Base-by-base conservation (phyloP, 2,888 invertebrate species). In the Anagyrus pseudococci region DNA sequence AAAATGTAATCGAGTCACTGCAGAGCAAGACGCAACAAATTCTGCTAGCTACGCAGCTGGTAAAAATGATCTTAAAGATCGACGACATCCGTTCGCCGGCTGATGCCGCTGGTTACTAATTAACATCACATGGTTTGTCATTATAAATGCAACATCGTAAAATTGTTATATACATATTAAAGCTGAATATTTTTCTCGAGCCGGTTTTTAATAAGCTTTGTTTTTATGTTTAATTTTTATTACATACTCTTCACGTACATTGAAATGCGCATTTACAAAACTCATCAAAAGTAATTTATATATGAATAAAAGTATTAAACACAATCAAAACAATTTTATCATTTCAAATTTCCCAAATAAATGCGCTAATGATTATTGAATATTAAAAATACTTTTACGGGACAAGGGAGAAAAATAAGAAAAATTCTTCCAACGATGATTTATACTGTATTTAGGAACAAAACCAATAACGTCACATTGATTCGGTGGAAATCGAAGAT, bases 51-150 rank as follows among this genome's bases (percentile, higher is more conserved):
- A 96, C 98, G 0, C 99, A 99, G 78, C 86, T 99, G 67, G 98
- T 98, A 56, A 97, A 98, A 82, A 99, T 99, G 99, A 98, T 99
- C 70, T 87, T 99, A 70, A 99, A 99, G 84, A 99, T 99, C 66
- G 99, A 99, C 80, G 99, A 99, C 80, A 93, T 99, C 43, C 88
- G 90, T 70, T 85, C 87, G 63, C 84, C 87, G 48, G 77, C 68
- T 7, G 64, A 70, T 50, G 56, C 46, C 1, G 55, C 47, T 49
- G 67, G 58, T 46, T 67, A 67, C 49, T 56, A 61, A 67, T 46
- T 43, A 46, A 22, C 33, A 8, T 37, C 10, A 29, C 29, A 10
- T 29, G 29, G 29, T 52, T 44, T 54, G 29, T 40, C 44, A 47
- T 50, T 19, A 37, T 19, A 10, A 47, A 47, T 47, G 49, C 33